A percentile compares a stretch with the other conserved stretches of the same genome.
Conservation (phyloP, 2,113 vertebrate species). For the Vulpes lagopus region DNA sequence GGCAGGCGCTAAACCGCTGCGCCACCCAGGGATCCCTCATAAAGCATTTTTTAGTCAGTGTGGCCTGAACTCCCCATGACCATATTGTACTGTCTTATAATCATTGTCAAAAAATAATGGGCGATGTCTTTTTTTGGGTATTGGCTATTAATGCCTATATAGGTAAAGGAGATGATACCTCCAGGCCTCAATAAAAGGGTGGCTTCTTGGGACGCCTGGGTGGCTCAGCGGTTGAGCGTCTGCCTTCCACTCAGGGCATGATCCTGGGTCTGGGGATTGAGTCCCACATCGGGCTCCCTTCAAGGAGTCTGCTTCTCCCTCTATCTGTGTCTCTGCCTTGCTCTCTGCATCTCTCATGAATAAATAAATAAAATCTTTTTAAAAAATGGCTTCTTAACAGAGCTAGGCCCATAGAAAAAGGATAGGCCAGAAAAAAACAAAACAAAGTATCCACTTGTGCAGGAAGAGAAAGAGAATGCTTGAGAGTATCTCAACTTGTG, state of each 20-base stretch:
- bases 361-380: no score
- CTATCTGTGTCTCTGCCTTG: no score
- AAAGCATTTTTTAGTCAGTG: not conserved
- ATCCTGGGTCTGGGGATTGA: no score
- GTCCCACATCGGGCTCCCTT: no score
- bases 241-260: no score
- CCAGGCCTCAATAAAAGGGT: not conserved
- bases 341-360: no score
- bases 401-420: not conserved
- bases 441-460: not conserved
- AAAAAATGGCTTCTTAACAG: not conserved
- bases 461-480: not conserved
- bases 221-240: no score
- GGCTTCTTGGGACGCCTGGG: not conserved
- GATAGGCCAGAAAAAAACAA: not conserved
- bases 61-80: not conserved
- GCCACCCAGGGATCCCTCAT: no score
- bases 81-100: not conserved
- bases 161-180: not conserved
- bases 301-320: no score
- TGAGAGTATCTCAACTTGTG: not conserved
- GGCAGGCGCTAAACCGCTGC: no score
- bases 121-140: not conserved
- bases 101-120: not conserved
- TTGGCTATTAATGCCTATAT: not conserved